phyloP scores from a whole-genome alignment of 1,140 invertebrate species.

The Macrocentrus cingulum region DNA sequence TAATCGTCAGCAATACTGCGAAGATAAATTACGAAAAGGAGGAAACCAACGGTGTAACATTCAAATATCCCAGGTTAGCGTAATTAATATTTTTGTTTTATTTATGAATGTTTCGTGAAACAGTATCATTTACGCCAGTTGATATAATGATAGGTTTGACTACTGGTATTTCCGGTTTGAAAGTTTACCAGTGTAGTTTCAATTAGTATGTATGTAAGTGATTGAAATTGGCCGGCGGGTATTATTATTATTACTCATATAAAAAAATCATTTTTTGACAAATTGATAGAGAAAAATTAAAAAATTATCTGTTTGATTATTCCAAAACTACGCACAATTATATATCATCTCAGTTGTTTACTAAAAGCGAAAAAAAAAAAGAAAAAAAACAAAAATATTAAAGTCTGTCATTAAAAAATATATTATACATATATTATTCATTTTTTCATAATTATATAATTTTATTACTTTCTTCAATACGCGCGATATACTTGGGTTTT shows the following conservation, averaged over 20 bases:
- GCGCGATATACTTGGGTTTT: slow-evolving; percentile 39
- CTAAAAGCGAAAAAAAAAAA: neutral
- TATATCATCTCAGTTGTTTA: neutral
- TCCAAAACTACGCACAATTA: neutral
- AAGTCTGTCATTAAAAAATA: neutral
- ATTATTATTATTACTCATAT: neutral
- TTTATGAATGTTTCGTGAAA: slow-evolving; percentile 16
- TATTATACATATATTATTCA: too few relatives aligned
- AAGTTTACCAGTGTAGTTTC: neutral
- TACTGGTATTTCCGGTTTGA: neutral
- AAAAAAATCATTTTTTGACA: too few relatives aligned
- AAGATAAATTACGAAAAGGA: too few relatives aligned
- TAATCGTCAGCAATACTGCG: slow-evolving; percentile 42
- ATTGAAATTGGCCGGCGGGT: slow-evolving; percentile 1
- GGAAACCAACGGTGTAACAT: slow-evolving; percentile 34
- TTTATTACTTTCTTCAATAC: slow-evolving; percentile 28
- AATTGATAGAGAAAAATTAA: neutral
- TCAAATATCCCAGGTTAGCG: slow-evolving; percentile 49
- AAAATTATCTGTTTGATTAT: neutral
- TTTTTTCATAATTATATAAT: slow-evolving; percentile 14
- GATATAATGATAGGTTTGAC: neutral
- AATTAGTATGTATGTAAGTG: slow-evolving; percentile 3
- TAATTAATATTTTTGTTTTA: slow-evolving; percentile 33
- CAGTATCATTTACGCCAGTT: slow-evolving; percentile 5
- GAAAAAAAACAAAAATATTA: neutral